Evolutionary conservation across 2,113 vertebrate species (phyloP).

Genomic region (Bubo scandiacus): DNA sequence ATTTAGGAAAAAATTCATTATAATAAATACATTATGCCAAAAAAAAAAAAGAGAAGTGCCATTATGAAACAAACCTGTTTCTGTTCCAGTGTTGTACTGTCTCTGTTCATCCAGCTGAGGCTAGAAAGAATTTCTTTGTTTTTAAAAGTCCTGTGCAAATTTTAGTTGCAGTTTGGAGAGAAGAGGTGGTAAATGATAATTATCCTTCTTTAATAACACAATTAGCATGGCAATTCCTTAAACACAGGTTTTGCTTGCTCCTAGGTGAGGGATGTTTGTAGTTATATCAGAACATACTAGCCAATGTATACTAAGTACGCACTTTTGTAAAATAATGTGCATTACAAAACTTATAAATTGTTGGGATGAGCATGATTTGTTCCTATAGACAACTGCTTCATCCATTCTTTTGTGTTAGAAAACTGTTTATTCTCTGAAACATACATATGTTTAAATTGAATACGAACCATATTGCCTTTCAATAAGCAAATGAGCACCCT

Average conservation of each 20-base stretch:
- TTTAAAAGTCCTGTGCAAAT: background rate
- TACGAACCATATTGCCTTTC: background rate
- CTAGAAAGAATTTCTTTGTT: background rate
- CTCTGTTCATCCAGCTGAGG: background rate
- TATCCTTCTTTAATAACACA: background rate
- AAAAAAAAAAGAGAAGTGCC: no score
- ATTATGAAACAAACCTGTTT: background rate
- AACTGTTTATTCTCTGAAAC: background rate
- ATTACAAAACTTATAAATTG: background rate
- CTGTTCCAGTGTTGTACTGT: background rate
- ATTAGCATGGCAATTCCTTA: background rate
- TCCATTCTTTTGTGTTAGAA: background rate
- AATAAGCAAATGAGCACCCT: background rate
- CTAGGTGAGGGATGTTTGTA: background rate
- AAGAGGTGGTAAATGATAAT: background rate
- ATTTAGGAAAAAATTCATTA: background rate
- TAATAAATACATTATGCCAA: background rate
- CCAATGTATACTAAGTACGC: background rate
- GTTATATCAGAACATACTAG: background rate
- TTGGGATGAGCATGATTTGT: background rate
- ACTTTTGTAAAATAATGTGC: accelerated
- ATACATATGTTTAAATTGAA: background rate
- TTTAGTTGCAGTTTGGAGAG: background rate
- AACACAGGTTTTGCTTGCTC: background rate
- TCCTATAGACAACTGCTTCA: background rate